Evolutionary conservation across 2,888 invertebrate species (phyloP).

Genomic region (Metopia argyrocephala): DNA sequence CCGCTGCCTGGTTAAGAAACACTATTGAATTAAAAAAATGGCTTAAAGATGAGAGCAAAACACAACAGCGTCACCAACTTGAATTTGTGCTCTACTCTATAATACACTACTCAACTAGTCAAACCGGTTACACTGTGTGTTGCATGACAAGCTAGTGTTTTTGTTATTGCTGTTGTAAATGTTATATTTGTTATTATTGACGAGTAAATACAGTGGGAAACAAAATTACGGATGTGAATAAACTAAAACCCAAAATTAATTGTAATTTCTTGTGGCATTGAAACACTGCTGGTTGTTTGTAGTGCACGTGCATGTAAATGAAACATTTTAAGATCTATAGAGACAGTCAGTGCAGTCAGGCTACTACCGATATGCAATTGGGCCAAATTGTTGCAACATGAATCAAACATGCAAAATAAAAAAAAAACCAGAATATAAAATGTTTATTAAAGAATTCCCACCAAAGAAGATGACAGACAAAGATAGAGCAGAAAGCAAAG

Average conservation of each 20-base stretch:
- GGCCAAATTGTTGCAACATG: conserved; percentile 64
- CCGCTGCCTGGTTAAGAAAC: not conserved
- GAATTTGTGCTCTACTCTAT: no score
- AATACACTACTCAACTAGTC: conserved; percentile 57
- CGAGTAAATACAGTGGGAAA: no score
- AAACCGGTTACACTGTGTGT: no score
- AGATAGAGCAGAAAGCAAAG: conserved; percentile 27
- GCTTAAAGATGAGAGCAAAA: conserved; percentile 48
- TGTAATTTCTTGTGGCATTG: no score
- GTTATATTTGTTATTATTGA: no score
- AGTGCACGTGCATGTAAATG: not conserved
- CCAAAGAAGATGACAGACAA: conserved; percentile 59
- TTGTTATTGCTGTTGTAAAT: conserved; percentile 46
- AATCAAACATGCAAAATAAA: conserved; percentile 53
- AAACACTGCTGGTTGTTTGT: not conserved
- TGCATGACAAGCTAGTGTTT: no score
- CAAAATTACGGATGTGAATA: no score
- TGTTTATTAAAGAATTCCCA: conserved; percentile 49
- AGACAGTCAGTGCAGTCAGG: not conserved
- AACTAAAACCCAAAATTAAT: no score
- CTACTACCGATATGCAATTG: conserved; percentile 52
- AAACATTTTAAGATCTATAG: not conserved
- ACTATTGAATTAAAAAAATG: not conserved
- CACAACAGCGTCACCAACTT: no score
- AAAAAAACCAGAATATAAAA: not conserved